These are phyloP conservation scores for Stigmatopora nigra DNA, from an alignment of 2,113 vertebrate genomes.

Conservation along the genomic window DNA sequence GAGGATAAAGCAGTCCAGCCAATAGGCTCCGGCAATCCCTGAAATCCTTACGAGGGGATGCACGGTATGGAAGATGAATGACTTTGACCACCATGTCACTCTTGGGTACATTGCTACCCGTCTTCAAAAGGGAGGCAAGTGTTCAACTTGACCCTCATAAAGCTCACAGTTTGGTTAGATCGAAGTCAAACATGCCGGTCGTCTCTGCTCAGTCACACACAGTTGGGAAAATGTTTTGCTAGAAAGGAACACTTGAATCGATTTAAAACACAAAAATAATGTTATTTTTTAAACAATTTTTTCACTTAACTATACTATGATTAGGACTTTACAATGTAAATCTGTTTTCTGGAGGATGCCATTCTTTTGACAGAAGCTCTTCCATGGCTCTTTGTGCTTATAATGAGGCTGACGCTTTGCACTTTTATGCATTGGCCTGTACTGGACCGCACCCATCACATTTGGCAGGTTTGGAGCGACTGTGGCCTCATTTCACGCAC, in stretches of 20 bases:
- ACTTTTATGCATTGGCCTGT: constrained; percentile 9
- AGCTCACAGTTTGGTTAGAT: constrained; percentile 4
- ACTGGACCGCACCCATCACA: neutral
- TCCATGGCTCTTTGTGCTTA: constrained; percentile 29
- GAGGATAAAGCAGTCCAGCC: too few species aligned
- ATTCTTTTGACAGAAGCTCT: constrained; percentile 14
- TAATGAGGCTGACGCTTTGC: constrained; percentile 26
- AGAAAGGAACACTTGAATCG: neutral
- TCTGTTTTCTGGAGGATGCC: neutral
- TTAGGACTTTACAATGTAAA: neutral
- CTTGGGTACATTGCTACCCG: neutral
- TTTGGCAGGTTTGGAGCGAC: constrained; percentile 24
- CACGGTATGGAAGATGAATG: neutral
- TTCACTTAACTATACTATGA: neutral
- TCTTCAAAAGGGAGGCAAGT: neutral
- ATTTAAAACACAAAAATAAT: neutral
- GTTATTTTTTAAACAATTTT: neutral
- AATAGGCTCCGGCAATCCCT: too few species aligned
- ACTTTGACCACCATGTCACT: neutral
- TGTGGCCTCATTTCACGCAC: constrained; percentile 49
- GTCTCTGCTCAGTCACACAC: neutral
- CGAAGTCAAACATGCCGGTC: neutral
- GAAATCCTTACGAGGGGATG: too few species aligned
- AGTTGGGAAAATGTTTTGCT: neutral
- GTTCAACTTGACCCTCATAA: constrained; percentile 1